phyloP scores from a whole-genome alignment of 2,888 invertebrate genomes.

The Lissocephala sabroskyi region DNA sequence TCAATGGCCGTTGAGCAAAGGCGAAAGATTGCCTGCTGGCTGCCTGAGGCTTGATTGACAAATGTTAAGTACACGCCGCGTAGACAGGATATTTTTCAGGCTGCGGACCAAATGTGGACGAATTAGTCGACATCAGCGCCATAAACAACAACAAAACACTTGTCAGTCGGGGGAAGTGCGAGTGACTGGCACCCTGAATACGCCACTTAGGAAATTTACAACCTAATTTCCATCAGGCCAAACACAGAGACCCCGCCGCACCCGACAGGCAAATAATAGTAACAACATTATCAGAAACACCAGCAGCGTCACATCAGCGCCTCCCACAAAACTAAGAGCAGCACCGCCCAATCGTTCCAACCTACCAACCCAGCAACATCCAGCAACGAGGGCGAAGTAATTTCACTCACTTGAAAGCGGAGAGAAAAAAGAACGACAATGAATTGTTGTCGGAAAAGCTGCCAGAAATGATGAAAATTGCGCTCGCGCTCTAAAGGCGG shows the following conservation, averaged over 20 bases:
- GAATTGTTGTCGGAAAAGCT: not conserved
- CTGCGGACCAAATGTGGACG: too few species aligned
- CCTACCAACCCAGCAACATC: not conserved
- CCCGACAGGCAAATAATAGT: constrained; percentile 9
- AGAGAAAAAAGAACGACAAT: constrained; percentile 13
- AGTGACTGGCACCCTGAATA: constrained; percentile 26
- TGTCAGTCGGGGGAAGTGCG: constrained; percentile 5
- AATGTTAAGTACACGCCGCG: constrained; percentile 31
- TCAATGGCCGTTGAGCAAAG: too few species aligned
- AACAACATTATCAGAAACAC: constrained; percentile 3
- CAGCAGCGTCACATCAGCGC: too few species aligned
- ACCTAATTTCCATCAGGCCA: constrained; percentile 50
- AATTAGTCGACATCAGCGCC: too few species aligned
- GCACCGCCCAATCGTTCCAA: too few species aligned
- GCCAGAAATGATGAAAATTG: constrained; percentile 1
- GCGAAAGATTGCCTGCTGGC: not conserved
- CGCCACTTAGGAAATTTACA: constrained; percentile 46
- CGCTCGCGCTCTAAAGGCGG: not conserved
- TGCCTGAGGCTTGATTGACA: constrained; percentile 12
- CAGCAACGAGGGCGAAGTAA: constrained; percentile 30
- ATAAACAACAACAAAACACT: constrained; percentile 60
- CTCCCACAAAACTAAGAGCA: too few species aligned
- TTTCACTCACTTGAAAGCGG: constrained; percentile 43
- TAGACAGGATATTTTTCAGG: too few species aligned
- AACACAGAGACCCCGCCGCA: too few species aligned